These are phyloP conservation scores for Coleophora deauratella DNA, from an alignment of 2,888 invertebrate species.

Conservation along the genomic window DNA sequence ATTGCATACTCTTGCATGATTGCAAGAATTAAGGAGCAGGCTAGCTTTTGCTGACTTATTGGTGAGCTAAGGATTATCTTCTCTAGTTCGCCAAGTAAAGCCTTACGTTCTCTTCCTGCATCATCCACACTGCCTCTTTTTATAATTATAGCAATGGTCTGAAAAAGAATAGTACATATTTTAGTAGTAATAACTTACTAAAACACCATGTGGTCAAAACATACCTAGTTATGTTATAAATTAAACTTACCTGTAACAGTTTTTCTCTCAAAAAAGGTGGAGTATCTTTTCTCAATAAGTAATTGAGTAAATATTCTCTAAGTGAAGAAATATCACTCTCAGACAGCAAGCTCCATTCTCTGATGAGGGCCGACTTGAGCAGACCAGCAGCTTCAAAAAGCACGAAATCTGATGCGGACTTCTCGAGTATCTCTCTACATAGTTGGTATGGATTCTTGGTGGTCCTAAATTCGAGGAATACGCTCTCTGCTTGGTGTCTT, in stretches of 20 bases:
- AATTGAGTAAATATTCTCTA: conserved; percentile 85
- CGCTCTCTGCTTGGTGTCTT: conserved; percentile 85
- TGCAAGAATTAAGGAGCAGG: conserved; percentile 87
- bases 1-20: conserved; percentile 92
- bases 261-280: conserved; percentile 85
- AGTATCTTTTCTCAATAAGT: conserved; percentile 79
- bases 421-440: conserved; percentile 86
- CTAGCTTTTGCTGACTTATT: conserved; percentile 83
- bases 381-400: conserved; percentile 90
- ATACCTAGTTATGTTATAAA: too few relatives aligned
- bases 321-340: conserved; percentile 80
- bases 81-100: conserved; percentile 82
- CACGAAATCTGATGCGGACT: conserved; percentile 83
- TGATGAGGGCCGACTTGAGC: conserved; percentile 85
- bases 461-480: conserved; percentile 87
- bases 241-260: conserved; percentile 73
- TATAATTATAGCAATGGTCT: conserved; percentile 90
- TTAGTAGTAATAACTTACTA: too few relatives aligned
- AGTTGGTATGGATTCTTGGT: conserved; percentile 86
- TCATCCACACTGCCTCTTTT: conserved; percentile 88
- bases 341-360: conserved; percentile 87
- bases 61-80: conserved; percentile 87
- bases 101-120: conserved; percentile 78
- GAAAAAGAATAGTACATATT: conserved; percentile 27
- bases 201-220: too few relatives aligned